Evolutionary conservation across 2,113 vertebrate species (phyloP).

Genomic region (Bombycilla garrulus): DNA sequence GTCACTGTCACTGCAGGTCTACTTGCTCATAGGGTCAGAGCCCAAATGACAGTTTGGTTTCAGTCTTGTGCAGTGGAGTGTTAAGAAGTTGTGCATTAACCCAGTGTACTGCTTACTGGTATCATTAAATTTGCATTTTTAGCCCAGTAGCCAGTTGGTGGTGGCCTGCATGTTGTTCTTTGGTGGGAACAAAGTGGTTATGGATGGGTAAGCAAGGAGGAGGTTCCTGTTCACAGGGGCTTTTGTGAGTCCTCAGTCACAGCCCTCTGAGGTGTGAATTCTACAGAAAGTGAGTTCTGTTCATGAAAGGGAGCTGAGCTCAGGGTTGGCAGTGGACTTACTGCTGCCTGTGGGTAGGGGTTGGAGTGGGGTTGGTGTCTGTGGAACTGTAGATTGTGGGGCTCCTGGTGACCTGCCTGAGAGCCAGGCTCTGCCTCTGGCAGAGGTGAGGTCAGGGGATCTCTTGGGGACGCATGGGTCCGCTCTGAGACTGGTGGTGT

Average conservation of each 20-base stretch:
- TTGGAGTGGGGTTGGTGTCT: rapidly evolving
- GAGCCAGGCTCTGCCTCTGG: background rate
- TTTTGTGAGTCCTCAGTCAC: background rate
- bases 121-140: background rate
- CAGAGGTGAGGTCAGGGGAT: background rate
- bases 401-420: background rate
- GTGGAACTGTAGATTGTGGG: rapidly evolving
- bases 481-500: rapidly evolving
- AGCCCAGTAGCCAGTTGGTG: background rate
- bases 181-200: background rate
- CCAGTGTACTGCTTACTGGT: background rate
- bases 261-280: background rate
- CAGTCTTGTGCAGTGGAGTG: background rate
- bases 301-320: background rate
- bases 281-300: rapidly evolving
- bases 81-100: background rate
- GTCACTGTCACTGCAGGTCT: background rate
- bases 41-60: background rate
- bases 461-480: rapidly evolving
- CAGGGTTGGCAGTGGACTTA: background rate
- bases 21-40: background rate
- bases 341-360: background rate
- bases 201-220: background rate
- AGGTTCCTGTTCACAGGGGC: background rate
- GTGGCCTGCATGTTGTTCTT: background rate